Percentiles rank a stretch among this genome's conserved stretches.
These are phyloP conservation scores for Odontamblyopus lacepedii DNA, from an alignment of 2,797 vertebrate species.

Conservation along the genomic window DNA sequence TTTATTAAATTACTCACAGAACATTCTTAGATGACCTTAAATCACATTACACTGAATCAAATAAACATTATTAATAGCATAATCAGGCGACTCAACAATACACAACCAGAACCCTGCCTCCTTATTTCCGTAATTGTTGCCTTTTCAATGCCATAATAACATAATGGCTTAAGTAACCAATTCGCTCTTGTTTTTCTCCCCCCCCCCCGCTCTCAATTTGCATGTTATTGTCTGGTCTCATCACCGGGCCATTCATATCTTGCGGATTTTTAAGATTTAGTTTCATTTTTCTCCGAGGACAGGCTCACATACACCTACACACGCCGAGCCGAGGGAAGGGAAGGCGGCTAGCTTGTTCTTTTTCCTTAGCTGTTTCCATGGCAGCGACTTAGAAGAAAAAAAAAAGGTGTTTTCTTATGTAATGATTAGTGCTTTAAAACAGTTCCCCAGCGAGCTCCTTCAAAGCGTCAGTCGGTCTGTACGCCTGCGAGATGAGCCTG, in stretches of 20 bases:
- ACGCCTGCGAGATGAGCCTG: constrained; percentile 24
- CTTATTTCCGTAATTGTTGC: not conserved
- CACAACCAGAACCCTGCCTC: not conserved
- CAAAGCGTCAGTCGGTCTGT: constrained; percentile 24
- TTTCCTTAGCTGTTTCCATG: constrained; percentile 74
- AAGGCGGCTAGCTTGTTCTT: constrained; percentile 55
- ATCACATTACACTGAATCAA: not conserved
- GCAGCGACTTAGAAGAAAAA: constrained; percentile 60
- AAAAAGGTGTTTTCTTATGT: constrained; percentile 70
- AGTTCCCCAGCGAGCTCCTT: constrained; percentile 37
- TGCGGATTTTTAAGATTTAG: constrained; percentile 47
- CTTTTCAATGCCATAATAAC: not conserved
- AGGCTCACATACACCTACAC: constrained; percentile 64
- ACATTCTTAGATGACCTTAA: not conserved
- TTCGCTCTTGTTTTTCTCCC: constrained; percentile 28
- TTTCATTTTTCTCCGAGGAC: constrained; percentile 53
- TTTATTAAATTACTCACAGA: too few relatives aligned
- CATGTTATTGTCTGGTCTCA: constrained; percentile 41
- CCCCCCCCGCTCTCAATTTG: constrained; percentile 38
- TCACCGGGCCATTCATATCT: constrained; percentile 49
- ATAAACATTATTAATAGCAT: not conserved
- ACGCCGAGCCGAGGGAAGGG: constrained; percentile 26
- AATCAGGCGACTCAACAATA: not conserved
- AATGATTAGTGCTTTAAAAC: constrained; percentile 62
- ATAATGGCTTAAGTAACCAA: not conserved